Evolutionary conservation across 2,113 vertebrate genomes (phyloP), one percentile per base, ranked within the genome.

Genomic region (Planiliza haematocheilus): DNA sequence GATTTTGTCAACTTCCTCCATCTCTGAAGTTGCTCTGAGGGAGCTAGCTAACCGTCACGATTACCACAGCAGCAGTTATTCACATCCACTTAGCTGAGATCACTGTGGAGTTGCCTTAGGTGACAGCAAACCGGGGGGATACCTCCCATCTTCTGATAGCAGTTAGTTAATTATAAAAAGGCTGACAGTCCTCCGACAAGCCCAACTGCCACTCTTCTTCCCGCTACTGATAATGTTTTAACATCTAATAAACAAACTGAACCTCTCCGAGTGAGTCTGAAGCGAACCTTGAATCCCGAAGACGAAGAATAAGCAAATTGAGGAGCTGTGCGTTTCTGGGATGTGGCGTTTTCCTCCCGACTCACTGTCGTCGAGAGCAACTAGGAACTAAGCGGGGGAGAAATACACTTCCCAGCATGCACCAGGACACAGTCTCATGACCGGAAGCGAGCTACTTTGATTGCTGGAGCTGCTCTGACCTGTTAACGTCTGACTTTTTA

Each of bases 1-100:
- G 70, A 97, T 97, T 72, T 89, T 93, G 84, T 97, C 96, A 62
- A 96, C 96, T 90, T 97, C 96, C 79, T 97, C 96, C 96, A 97
- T 97, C 57, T 64, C 85, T 76, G 49, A 57, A 43, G 56, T 55
- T 83, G 11, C 17, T 43, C 37, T 48, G 38, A n/a, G 45, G 14
- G 13, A 4, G 4, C 16, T 9, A 46, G 24, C 57, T 57, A 36
- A 51, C 13, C 24, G 20, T 37, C 30, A 8, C 18, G 10, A 34
- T n/a, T n/a, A n/a, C n/a, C n/a, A n/a, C n/a, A n/a, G n/a, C n/a
- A 18, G 9, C 36, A 12, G 4, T 53, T 11, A 21, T 18, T 21
- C 36, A 61, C 50, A 57, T 51, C 1, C 1, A 77, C 55, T 76
- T 78, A 73, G 60, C 46, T n/a, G n/a, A n/a, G n/a, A n/a, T n/a